Conservation (phyloP, 2,113 vertebrate species). For the Marcusenius ussheri region DNA sequence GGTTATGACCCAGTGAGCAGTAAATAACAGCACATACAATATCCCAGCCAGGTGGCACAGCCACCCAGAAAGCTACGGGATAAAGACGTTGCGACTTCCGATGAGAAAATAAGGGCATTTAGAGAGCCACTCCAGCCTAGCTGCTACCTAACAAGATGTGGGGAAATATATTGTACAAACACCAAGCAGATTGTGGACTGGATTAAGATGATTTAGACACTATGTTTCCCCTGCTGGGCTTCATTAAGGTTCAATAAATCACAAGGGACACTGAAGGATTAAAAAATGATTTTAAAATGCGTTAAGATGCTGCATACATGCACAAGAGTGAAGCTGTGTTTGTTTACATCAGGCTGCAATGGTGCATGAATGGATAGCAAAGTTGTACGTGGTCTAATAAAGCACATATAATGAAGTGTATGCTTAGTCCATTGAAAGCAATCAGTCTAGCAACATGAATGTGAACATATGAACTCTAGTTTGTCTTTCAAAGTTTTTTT, state of each 20-base stretch:
- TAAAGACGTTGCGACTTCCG: background rate
- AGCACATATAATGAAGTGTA: background rate
- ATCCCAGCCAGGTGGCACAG: background rate
- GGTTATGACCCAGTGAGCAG: background rate
- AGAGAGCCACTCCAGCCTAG: background rate
- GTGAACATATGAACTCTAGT: background rate
- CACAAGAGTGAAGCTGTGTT: background rate
- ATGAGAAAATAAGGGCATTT: background rate
- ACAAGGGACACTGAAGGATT: background rate
- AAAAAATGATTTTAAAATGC: background rate
- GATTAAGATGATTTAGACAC: background rate
- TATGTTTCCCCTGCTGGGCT: background rate
- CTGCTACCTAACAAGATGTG: background rate
- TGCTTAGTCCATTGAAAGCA: background rate
- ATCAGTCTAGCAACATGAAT: background rate
- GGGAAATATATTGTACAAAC: background rate
- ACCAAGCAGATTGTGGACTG: background rate
- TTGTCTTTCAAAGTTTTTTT: background rate
- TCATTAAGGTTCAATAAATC: background rate
- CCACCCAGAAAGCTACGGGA: background rate
- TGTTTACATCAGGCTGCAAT: background rate
- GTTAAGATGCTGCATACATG: background rate
- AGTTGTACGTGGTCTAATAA: background rate
- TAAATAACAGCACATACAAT: background rate
- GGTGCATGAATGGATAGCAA: background rate